A percentile compares a stretch with the other conserved stretches of the same genome.
phyloP scores from a whole-genome alignment of 2,888 invertebrate genomes.

The Yponomeuta sedellus region DNA sequence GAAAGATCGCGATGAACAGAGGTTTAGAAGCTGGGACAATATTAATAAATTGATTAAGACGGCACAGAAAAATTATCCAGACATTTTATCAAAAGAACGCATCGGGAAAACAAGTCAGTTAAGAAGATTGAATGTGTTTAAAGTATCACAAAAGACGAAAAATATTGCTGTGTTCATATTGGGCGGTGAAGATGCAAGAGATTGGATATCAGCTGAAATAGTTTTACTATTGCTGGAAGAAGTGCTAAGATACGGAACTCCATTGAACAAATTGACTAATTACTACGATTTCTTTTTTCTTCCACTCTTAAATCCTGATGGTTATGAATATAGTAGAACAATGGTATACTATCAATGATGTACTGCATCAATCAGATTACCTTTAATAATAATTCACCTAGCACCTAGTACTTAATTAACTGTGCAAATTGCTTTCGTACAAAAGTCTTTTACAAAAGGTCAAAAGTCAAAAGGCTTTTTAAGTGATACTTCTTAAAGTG shows the following conservation, averaged over 20 bases:
- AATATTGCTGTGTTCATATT: conserved; percentile 41
- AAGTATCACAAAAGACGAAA: not conserved
- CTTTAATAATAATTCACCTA: no score
- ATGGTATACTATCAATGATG: conserved; percentile 31
- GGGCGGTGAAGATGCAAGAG: conserved; percentile 57
- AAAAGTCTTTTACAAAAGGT: no score
- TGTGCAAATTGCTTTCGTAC: no score
- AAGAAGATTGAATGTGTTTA: conserved; percentile 30
- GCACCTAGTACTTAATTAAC: no score
- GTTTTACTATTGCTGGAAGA: conserved; percentile 41
- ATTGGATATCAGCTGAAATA: conserved; percentile 53
- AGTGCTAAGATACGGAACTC: conserved; percentile 31
- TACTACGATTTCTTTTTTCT: conserved; percentile 52
- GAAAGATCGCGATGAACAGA: not conserved
- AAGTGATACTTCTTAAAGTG: no score
- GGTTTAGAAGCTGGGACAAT: conserved; percentile 27
- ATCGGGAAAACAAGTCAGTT: conserved; percentile 36
- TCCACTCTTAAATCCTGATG: conserved; percentile 64
- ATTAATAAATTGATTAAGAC: conserved; percentile 36
- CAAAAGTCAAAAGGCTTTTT: no score
- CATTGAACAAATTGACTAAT: conserved; percentile 28
- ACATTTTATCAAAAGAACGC: conserved; percentile 33
- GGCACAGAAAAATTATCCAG: conserved; percentile 26
- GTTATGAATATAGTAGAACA: conserved; percentile 49
- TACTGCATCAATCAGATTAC: no score